Conservation (phyloP, 2,113 vertebrate genomes). For the Myanophis thanlyinensis region DNA sequence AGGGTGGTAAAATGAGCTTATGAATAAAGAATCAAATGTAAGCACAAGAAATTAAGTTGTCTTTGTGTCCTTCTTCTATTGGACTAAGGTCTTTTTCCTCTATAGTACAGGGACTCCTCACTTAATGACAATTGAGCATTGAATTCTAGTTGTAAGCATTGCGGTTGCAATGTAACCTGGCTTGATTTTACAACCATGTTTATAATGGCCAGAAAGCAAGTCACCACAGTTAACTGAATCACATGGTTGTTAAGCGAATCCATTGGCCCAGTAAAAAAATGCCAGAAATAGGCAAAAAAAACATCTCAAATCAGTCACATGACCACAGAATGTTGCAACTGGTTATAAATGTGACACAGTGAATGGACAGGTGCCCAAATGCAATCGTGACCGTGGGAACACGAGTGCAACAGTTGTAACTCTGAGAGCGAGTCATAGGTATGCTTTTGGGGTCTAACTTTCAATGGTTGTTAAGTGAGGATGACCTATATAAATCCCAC, state of each 20-base stretch:
- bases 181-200: background rate
- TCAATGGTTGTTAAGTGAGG: background rate
- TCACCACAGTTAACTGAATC: background rate
- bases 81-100: background rate
- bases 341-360: background rate
- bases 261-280: background rate
- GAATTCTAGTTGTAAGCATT: background rate
- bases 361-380: background rate
- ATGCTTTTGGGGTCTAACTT: background rate
- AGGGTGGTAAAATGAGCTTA: background rate
- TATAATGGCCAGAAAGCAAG: background rate
- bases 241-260: background rate
- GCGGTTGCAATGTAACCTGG: background rate
- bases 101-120: background rate
- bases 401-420: background rate
- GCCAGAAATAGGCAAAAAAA: background rate
- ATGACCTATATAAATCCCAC: rapidly evolving
- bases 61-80: background rate
- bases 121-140: background rate
- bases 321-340: background rate
- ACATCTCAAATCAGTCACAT: background rate
- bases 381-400: background rate
- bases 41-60: background rate
- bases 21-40: background rate
- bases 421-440: background rate